These are phyloP conservation scores for Coregonus clupeaformis DNA, from an alignment of 2,113 vertebrate species.

Conservation along the genomic window DNA sequence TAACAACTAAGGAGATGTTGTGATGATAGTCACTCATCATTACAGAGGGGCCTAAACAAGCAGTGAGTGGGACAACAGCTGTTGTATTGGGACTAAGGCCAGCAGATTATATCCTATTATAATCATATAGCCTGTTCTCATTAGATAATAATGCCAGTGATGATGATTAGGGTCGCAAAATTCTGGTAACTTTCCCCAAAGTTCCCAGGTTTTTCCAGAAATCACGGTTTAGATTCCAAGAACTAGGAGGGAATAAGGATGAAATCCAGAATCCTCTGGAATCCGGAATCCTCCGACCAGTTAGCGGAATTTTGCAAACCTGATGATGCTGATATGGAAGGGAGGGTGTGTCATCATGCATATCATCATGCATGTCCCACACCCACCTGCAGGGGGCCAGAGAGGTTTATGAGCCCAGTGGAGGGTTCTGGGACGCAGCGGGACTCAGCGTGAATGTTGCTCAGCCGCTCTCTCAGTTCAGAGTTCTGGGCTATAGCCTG, in stretches of 20 bases:
- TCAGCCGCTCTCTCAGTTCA: conserved; percentile 94
- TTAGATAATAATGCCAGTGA: background rate
- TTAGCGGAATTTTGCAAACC: too few relatives aligned
- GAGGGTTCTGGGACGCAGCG: conserved; percentile 80
- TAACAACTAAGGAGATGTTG: background rate
- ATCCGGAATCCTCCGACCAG: too few relatives aligned
- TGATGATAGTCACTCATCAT: background rate
- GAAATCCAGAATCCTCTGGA: too few relatives aligned
- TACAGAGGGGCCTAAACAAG: background rate
- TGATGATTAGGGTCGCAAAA: background rate
- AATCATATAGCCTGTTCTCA: too few relatives aligned
- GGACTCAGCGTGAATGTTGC: conserved; percentile 95
- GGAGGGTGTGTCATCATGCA: background rate
- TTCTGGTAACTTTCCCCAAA: too few relatives aligned
- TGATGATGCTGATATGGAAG: too few relatives aligned
- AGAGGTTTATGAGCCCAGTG: conserved; percentile 80
- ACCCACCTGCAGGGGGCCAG: conserved; percentile 92
- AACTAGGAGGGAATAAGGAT: too few relatives aligned
- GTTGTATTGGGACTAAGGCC: background rate
- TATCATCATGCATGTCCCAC: conserved; percentile 57
- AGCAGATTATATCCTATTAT: background rate
- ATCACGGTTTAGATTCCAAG: too few relatives aligned
- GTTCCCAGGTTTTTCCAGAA: too few relatives aligned
- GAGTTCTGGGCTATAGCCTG: conserved; percentile 96
- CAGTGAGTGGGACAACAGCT: background rate